phyloP scores from a whole-genome alignment of 2,113 vertebrate species.

The Anoura caudifer region DNA sequence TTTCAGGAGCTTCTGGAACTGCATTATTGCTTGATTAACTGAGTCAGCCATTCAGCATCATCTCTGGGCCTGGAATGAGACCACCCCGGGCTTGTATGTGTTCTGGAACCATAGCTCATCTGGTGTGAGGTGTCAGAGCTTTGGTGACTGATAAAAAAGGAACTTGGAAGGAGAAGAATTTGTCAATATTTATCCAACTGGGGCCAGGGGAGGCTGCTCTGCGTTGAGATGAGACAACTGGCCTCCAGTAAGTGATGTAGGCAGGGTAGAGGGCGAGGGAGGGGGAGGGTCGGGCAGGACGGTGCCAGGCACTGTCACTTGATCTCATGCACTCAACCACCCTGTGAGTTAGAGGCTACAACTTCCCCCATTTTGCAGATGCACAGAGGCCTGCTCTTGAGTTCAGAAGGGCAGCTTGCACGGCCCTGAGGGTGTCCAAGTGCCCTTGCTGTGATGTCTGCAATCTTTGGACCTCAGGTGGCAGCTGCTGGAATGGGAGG shows the following conservation, averaged over 20 bases:
- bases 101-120: neutral
- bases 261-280: neutral
- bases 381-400: neutral
- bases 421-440: neutral
- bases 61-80: conserved; percentile 38
- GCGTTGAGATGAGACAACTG: neutral
- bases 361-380: neutral
- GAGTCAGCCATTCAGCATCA: neutral
- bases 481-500: neutral
- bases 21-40: neutral
- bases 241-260: neutral
- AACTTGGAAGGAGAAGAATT: neutral
- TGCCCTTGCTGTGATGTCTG: neutral
- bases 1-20: conserved; percentile 51
- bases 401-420: neutral
- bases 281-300: neutral
- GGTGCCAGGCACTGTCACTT: neutral
- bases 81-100: neutral
- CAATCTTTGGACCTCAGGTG: neutral
- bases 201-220: neutral
- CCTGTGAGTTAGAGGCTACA: neutral
- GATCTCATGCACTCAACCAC: neutral
- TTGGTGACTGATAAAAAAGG: conserved; percentile 27
- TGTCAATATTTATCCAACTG: conserved; percentile 16
- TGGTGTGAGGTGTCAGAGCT: neutral